Evolutionary conservation across 2,113 vertebrate genomes (phyloP), one percentile per base, ranked within the genome.

Genomic region (Eulemur macaco): DNA sequence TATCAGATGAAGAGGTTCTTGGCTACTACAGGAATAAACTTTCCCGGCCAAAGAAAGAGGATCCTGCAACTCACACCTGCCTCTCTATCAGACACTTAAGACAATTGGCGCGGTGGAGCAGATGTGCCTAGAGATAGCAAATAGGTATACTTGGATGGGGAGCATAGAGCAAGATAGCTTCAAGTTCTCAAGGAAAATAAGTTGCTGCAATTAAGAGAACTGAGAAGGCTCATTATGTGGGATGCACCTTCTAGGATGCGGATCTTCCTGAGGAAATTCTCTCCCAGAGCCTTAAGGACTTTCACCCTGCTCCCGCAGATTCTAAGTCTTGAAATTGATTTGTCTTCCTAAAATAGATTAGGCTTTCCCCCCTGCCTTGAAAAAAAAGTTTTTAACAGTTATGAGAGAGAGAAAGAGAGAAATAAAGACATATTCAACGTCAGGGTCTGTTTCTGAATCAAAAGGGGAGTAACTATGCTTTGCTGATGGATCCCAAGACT

Each of bases 261-360:
- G 23, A 4, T 63, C n/a, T 86, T 89, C 86, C 63, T 64, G 20
- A 34, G 74, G 73, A 54, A 95, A 60, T 95, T 93, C 52, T 93
- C 66, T 83, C 60, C 29, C 31, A 80, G 68, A 42, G 21, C 13
- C 17, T 1, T 56, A 20, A 89, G 56, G 31, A 95, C 42, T 94
- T 92, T 45, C 6, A 91, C 13, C 31, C 58, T 69, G 17, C 25
- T 76, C 37, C 6, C 69, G 5, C 29, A 85, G 52, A 84, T 88
- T 87, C 29, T n/a, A 45, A 84, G 45, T 89, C 80, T 77, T 94
- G 31, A 92, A 85, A 96, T 94, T 60, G 69, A 87, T 94, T 96
- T 93, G 27, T 89, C 29, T 63, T 93, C 91, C 58, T 12, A 14
- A 94, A 93, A 58, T 95, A 86, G 42, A 64, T 89, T 92, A 96